Conservation (phyloP, 2,888 invertebrate species). For the Myopa tessellatipennis region DNA sequence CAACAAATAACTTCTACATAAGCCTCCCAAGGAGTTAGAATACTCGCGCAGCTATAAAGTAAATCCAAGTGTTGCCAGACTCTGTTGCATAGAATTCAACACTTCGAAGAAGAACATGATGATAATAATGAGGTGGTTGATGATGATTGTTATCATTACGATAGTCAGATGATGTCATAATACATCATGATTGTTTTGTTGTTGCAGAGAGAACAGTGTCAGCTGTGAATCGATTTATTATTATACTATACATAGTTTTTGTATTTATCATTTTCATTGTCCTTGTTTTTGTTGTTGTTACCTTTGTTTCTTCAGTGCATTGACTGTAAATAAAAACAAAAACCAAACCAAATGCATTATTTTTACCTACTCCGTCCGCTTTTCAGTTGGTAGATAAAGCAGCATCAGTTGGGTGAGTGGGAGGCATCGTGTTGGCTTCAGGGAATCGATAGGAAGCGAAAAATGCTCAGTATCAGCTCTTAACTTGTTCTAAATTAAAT, state of each 20-base stretch:
- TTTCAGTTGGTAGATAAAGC: background rate
- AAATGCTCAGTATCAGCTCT: background rate
- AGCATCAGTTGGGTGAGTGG: background rate
- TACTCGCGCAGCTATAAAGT: no score
- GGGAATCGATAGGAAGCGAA: background rate
- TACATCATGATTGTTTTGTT: background rate
- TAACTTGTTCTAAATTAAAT: slow-evolving; percentile 2
- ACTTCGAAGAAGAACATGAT: background rate
- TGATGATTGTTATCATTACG: background rate
- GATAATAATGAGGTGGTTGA: background rate
- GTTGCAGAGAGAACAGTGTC: slow-evolving; percentile 3
- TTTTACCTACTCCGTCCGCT: no score
- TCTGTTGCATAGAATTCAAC: no score
- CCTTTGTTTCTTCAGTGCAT: slow-evolving; percentile 1
- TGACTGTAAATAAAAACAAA: slow-evolving; percentile 17
- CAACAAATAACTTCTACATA: no score
- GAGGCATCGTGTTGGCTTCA: background rate
- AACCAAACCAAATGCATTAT: background rate
- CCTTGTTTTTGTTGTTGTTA: background rate
- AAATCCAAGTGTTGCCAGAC: no score
- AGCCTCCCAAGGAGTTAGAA: no score
- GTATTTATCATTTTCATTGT: background rate
- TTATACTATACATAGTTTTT: slow-evolving; percentile 2
- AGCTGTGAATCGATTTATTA: slow-evolving; percentile 4
- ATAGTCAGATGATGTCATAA: background rate